Evolutionary conservation across 2,797 vertebrate species (phyloP).

Genomic region (Streptopelia turtur): DNA sequence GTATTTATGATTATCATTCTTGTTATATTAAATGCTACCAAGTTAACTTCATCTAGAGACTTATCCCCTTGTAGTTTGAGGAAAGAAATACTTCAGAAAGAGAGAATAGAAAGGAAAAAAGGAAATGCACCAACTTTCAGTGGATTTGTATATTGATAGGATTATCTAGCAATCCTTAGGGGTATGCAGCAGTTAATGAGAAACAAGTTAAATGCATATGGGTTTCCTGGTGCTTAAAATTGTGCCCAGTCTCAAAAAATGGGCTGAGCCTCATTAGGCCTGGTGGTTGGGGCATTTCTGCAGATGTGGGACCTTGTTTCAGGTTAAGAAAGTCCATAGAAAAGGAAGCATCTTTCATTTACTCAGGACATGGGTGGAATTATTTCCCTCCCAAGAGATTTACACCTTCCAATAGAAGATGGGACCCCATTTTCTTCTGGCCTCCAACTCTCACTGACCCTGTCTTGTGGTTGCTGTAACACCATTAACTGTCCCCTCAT

Average conservation of each 20-base stretch:
- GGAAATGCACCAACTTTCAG: not conserved
- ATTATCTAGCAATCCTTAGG: not conserved
- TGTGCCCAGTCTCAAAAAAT: not conserved
- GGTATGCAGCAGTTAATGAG: not conserved
- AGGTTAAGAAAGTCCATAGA: not conserved
- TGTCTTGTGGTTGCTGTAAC: not conserved
- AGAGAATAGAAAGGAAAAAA: not conserved
- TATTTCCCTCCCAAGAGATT: not conserved
- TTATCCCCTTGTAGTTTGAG: not conserved
- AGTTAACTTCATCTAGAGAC: not conserved
- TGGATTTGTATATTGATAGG: not conserved
- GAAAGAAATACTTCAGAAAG: not conserved
- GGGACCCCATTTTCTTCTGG: not conserved
- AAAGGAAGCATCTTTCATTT: not conserved
- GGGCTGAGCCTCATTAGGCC: not conserved
- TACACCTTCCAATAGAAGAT: not conserved
- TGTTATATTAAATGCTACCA: not conserved
- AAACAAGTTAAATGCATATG: not conserved
- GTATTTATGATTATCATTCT: not conserved
- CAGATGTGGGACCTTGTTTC: not conserved
- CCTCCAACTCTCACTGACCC: too few species aligned
- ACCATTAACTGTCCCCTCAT: not conserved
- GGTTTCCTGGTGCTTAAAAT: not conserved
- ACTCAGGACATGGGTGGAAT: accelerated
- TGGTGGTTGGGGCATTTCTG: not conserved